Evolutionary conservation across 37 sponge, comb jelly and placozoan species (phyloP).

Genomic region (Crambe crambe): DNA sequence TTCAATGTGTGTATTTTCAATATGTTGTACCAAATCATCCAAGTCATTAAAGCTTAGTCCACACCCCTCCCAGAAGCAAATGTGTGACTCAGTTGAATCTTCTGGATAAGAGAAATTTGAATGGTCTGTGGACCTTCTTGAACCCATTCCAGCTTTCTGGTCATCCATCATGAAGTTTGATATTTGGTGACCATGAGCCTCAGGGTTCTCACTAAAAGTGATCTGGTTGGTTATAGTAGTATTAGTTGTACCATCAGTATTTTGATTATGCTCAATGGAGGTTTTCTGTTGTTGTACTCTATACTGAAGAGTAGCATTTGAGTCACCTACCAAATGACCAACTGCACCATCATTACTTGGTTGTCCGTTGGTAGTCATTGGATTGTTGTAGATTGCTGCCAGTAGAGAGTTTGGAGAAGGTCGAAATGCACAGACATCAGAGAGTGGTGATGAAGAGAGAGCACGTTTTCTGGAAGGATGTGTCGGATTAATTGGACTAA

Average conservation of each 20-base stretch:
- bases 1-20: constrained; percentile 84
- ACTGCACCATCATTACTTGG: constrained; percentile 16
- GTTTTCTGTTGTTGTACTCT: constrained; percentile 32
- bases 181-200: neutral
- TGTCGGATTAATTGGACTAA: neutral
- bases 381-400: constrained; percentile 15
- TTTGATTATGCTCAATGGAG: constrained; percentile 61
- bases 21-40: constrained; percentile 85
- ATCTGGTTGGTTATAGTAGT: constrained; percentile 74
- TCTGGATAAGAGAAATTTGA: neutral
- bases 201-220: constrained; percentile 38
- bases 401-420: constrained; percentile 62
- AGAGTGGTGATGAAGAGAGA: constrained; percentile 67
- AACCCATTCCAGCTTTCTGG: neutral
- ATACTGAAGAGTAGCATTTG: constrained; percentile 28
- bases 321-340: constrained; percentile 40
- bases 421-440: constrained; percentile 63
- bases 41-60: constrained; percentile 48
- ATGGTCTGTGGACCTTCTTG: constrained; percentile 22
- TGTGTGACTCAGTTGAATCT: constrained; percentile 7
- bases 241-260: constrained; percentile 33
- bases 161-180: neutral
- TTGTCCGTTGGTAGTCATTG: neutral
- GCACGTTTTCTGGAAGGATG: constrained; percentile 57
- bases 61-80: constrained; percentile 83